These are phyloP conservation scores for Pararge aegeria DNA, from an alignment of 1,140 invertebrate genomes.

Conservation along the genomic window DNA sequence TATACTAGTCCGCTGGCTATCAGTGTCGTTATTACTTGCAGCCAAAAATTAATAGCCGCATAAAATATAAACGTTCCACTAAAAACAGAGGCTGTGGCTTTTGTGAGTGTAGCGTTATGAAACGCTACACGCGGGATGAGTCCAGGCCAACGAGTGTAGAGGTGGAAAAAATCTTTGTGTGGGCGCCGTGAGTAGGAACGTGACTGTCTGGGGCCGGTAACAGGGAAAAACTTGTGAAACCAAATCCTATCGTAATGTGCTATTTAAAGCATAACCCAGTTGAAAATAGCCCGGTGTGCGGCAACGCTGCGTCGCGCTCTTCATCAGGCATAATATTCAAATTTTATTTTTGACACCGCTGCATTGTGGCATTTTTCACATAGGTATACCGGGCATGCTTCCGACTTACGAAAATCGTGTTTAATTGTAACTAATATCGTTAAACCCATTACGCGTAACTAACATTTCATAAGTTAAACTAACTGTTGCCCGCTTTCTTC, in stretches of 20 bases:
- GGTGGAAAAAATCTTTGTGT: slow-evolving; percentile 61
- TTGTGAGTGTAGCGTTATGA: slow-evolving; percentile 29
- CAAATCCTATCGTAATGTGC: slow-evolving; percentile 77
- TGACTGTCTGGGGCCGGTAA: slow-evolving; percentile 58
- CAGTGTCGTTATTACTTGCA: slow-evolving; percentile 10
- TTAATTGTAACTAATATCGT: no score
- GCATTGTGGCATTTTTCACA: slow-evolving; percentile 54
- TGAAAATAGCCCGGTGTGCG: slow-evolving; percentile 75
- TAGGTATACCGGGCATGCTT: neutral
- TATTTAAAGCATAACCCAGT: slow-evolving; percentile 79
- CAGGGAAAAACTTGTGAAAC: slow-evolving; percentile 77
- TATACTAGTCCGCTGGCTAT: slow-evolving; percentile 14
- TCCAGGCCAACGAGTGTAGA: slow-evolving; percentile 43
- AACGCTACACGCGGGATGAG: slow-evolving; percentile 9
- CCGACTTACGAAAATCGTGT: neutral
- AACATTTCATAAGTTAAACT: no score
- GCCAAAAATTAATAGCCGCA: slow-evolving; percentile 28
- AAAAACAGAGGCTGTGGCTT: slow-evolving; percentile 27
- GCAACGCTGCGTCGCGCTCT: slow-evolving; percentile 69
- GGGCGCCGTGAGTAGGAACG: slow-evolving; percentile 54
- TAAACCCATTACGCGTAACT: no score
- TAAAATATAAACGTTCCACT: slow-evolving; percentile 27
- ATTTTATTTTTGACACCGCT: slow-evolving; percentile 73
- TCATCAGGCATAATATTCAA: slow-evolving; percentile 73
- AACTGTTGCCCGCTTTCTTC: no score